phyloP scores from a whole-genome alignment of 2,888 invertebrate genomes.

The Ceraclea dissimilis region DNA sequence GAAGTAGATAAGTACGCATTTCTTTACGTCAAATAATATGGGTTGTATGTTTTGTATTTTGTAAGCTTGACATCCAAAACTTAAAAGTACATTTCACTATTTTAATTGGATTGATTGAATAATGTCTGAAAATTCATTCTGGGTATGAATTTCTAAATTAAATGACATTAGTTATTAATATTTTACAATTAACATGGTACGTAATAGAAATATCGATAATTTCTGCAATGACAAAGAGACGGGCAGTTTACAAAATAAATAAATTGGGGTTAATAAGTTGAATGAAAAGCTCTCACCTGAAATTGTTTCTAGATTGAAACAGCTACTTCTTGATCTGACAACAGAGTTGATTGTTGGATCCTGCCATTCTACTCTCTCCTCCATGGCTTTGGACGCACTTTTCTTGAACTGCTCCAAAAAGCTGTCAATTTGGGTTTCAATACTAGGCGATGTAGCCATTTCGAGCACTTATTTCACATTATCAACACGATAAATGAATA shows the following conservation, averaged over 20 bases:
- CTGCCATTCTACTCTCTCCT: slow-evolving; percentile 50
- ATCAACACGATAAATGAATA: slow-evolving; percentile 8
- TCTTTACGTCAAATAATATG: no score
- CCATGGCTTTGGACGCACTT: slow-evolving; percentile 72
- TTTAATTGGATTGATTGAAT: no score
- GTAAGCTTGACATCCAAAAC: no score
- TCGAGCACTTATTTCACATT: slow-evolving; percentile 5
- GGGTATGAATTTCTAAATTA: no score
- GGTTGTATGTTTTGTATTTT: no score
- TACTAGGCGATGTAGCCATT: slow-evolving; percentile 62
- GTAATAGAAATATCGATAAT: no score
- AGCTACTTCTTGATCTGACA: slow-evolving; percentile 46
- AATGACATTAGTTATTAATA: no score
- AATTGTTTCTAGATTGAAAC: slow-evolving; percentile 42
- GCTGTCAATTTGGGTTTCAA: slow-evolving; percentile 78
- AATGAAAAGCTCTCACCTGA: slow-evolving; percentile 32
- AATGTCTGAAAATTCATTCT: no score
- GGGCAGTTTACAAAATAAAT: background rate
- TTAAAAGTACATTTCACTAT: no score
- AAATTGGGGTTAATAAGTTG: background rate
- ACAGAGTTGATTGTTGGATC: slow-evolving; percentile 41
- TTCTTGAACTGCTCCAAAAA: slow-evolving; percentile 76
- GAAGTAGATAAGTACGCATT: no score
- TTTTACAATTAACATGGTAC: no score
- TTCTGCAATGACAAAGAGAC: background rate